These are phyloP conservation scores for Holcopasites calliopsidis DNA, from an alignment of 1,140 invertebrate species.

Conservation along the genomic window DNA sequence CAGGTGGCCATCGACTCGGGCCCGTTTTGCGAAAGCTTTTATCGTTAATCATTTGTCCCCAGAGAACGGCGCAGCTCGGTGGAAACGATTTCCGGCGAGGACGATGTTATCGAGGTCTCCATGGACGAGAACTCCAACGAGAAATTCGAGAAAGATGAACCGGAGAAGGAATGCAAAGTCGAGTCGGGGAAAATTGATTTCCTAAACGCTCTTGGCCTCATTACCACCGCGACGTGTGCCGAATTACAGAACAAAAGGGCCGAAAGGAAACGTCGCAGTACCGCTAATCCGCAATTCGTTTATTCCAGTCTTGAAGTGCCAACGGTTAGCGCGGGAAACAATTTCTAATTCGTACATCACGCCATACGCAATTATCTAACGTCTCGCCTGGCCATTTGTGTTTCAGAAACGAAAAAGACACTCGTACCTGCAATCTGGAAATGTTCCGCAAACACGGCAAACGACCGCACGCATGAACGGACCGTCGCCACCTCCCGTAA, in stretches of 20 bases:
- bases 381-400: not conserved
- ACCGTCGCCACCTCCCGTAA: constrained; percentile 70
- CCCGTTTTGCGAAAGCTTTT: not conserved
- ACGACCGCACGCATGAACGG: constrained; percentile 74
- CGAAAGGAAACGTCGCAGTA: constrained; percentile 80
- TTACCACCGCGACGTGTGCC: constrained; percentile 73
- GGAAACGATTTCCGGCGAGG: constrained; percentile 67
- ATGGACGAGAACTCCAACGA: constrained; percentile 63
- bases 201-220: constrained; percentile 74
- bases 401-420: constrained; percentile 78
- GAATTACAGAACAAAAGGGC: constrained; percentile 80
- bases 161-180: constrained; percentile 33
- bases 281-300: constrained; percentile 81
- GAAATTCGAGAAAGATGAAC: constrained; percentile 47
- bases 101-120: constrained; percentile 68
- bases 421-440: constrained; percentile 76
- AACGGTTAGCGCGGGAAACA: constrained; percentile 56
- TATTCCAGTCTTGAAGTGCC: constrained; percentile 77
- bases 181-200: constrained; percentile 68
- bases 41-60: constrained; percentile 14
- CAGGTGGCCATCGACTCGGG: not conserved
- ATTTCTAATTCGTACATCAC: constrained; percentile 51
- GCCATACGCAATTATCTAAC: not conserved
- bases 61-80: constrained; percentile 61
- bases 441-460: constrained; percentile 80